A percentile compares a stretch with the other conserved stretches of the same genome.
Evolutionary conservation across 2,113 vertebrate genomes (phyloP).

Genomic region (Psophia crepitans): DNA sequence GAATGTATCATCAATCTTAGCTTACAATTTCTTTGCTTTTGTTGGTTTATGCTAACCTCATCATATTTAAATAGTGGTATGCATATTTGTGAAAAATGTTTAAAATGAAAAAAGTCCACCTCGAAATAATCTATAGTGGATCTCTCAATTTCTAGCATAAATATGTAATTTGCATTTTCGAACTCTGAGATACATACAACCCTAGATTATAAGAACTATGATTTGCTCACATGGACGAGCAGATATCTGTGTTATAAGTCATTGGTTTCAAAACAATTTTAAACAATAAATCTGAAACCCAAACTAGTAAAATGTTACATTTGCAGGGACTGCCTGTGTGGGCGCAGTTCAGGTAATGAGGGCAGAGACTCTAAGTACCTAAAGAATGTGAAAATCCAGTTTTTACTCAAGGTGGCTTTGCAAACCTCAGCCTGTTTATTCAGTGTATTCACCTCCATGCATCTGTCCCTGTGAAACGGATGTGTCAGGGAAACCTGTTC

Average conservation of each 20-base stretch:
- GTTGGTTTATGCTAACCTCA: background rate
- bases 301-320: background rate
- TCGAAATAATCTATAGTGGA: background rate
- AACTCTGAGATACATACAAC: background rate
- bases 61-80: background rate
- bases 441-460: background rate
- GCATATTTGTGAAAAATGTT: background rate
- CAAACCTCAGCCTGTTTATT: background rate
- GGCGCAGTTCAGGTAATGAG: background rate
- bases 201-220: background rate
- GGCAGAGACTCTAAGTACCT: background rate
- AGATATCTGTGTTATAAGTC: background rate
- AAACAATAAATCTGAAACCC: constrained; percentile 19
- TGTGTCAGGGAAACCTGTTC: background rate
- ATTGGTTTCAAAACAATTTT: background rate
- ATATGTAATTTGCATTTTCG: background rate
- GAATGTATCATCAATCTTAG: constrained; percentile 8
- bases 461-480: background rate
- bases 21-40: background rate
- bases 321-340: background rate
- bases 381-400: background rate
- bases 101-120: background rate
- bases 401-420: background rate
- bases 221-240: background rate
- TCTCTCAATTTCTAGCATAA: background rate